Base-by-base conservation (phyloP, 1,140 invertebrate genomes). In the Brachionus rotundiformis region DNA sequence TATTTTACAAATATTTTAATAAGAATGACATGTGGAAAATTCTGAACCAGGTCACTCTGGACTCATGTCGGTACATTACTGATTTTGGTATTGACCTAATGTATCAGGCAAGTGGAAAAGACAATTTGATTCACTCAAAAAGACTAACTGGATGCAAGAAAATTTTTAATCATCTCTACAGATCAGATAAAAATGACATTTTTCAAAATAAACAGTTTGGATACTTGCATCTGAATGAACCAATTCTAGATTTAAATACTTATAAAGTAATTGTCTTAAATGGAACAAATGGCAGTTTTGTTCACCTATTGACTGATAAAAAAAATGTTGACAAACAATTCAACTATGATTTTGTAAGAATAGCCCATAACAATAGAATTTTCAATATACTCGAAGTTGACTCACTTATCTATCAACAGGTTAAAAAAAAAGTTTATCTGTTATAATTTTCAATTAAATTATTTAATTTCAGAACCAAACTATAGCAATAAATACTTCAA, bases 71-170 rank as follows among this genome's bases (percentile, higher is more conserved):
- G 0, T 73, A 23, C 11, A 27, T 73, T 11, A 73, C 68, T 27
- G 68, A 73, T 73, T 73, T 73, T 73, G 68, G 68, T 11, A 73
- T 73, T 73, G 36, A 44, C 11, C 36, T 73, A 44, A 23, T 73
- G 19, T 11, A 44, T 41, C 23, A 41, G 0, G 68, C 36, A 10
- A 73, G 36, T 13, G 33, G 33, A 27, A 73, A 44, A 44, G 41
- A 41, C 19, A 19, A 25, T 11, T 44, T 73, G 11, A 73, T 73
- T 44, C 1, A 27, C 27, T 5, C 1, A 23, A 25, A 23, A 19
- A 73, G 8, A 11, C n/a, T 4, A 4, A 13, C 68, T 13, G 68
- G 68, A 1, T 73, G 68, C 25, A 44, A 16, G 4, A 29, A 31
- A 16, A 73, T 73, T 25, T 44, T 44, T 8, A 44, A 11, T 16